phyloP scores from a whole-genome alignment of 2,113 vertebrate species.

The Pyrgilauda ruficollis region DNA sequence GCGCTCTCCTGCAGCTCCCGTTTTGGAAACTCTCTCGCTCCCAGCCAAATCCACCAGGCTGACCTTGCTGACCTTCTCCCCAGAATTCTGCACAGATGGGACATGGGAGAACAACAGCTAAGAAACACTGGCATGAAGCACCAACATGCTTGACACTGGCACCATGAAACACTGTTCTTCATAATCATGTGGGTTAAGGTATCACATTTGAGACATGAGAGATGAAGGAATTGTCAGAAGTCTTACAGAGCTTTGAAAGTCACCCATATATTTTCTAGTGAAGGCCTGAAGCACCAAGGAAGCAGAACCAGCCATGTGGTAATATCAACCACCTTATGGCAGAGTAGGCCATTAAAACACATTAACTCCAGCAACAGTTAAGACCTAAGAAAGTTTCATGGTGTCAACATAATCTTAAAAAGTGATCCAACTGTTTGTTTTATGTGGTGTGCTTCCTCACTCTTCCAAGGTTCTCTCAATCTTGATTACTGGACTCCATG shows the following conservation, averaged over 20 bases:
- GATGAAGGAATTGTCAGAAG: background rate
- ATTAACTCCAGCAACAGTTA: background rate
- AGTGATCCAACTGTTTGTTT: background rate
- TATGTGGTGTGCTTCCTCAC: background rate
- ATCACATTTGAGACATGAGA: background rate
- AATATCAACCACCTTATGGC: background rate
- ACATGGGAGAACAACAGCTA: background rate
- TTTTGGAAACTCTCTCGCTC: constrained; percentile 95
- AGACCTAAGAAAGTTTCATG: background rate
- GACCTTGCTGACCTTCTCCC: constrained; percentile 97
- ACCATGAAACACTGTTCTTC: background rate
- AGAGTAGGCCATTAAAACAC: background rate
- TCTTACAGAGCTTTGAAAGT: background rate
- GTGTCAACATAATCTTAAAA: background rate
- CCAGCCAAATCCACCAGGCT: constrained; percentile 97
- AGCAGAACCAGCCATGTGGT: background rate
- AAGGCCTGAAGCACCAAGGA: background rate
- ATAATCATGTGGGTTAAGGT: background rate
- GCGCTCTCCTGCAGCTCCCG: constrained; percentile 93
- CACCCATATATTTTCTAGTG: background rate
- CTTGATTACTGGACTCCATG: background rate
- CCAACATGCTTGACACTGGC: fast-evolving
- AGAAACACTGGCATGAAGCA: background rate
- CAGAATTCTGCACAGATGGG: constrained; percentile 82
- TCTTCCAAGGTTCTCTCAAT: background rate